Base-by-base conservation (phyloP, 53 echinoderm and acorn worm genomes). In the Holothuria scabra region DNA sequence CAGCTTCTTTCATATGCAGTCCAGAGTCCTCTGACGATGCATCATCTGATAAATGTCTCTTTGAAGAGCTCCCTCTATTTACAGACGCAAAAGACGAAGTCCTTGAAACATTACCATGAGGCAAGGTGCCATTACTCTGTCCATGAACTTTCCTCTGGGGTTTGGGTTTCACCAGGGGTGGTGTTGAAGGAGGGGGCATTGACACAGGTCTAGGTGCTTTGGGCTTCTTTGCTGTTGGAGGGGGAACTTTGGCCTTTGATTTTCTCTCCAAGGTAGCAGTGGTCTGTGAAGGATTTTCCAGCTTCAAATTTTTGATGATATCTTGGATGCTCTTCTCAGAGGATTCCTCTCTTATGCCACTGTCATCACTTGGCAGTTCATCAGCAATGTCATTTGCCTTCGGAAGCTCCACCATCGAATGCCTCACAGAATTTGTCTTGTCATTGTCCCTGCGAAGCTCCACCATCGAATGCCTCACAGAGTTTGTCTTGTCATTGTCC, bases 361-460 rank as follows among this genome's bases (percentile, higher is more conserved):
- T 81, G 82, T 81, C 82, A 59, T 81, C 82, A 49, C 82, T 81
- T 41, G 82, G 82, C 1, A 48, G 82, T 21, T 81, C 82, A 21
- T 81, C 82, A 19, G 60, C 29, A 34, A 81, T 64, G 20, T 21
- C 35, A 62, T 61, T 35, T 41, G 34, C 81, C 57, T 32, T 3
- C 12, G 76, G 25, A 18, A 80, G 19, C 34, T 61, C 62, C 21
- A 80, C 37, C 81, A 59, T 60, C 5, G 81, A 80, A 30, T 80
- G 81, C 22, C 81, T 22, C 11, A 56, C 56, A 41, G 41, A 10
- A 8, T 41, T 41, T 8, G 41, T 41, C 7, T 41, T 41, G 7
- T 41, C 41, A 41, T 41, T 41, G 41, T 60, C 81, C 57, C 60
- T 3, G 12, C 56, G 25, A 5, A 80, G 19, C 34, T 80, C 81